phyloP scores from a whole-genome alignment of 1,140 invertebrate species.

The Pachyrhynchus sulphureomaculatus region DNA sequence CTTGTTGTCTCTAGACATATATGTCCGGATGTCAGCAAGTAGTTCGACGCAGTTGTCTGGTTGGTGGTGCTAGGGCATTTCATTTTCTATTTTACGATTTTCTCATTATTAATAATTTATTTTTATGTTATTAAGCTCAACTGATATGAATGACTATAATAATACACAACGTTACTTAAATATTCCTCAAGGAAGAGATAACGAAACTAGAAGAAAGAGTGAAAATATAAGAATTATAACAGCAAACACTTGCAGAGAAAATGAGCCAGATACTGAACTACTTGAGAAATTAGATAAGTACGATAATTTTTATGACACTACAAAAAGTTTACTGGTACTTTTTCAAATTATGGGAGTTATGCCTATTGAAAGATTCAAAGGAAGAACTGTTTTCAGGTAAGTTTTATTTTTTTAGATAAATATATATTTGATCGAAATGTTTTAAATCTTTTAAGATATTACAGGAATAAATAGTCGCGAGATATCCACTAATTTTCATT shows the following conservation, averaged over 20 bases:
- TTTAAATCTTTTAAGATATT: too few relatives aligned
- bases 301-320: conserved; percentile 66
- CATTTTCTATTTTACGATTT: too few relatives aligned
- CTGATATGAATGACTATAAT: too few relatives aligned
- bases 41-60: too few relatives aligned
- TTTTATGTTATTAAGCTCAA: too few relatives aligned
- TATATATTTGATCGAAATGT: too few relatives aligned
- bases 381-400: conserved; percentile 50
- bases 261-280: conserved; percentile 43
- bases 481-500: too few relatives aligned
- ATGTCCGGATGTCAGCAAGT: too few relatives aligned
- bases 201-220: conserved; percentile 4
- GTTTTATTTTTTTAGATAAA: background rate
- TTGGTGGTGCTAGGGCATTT: too few relatives aligned
- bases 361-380: conserved; percentile 64
- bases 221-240: conserved; percentile 28
- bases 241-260: conserved; percentile 1
- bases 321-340: conserved; percentile 64
- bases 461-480: too few relatives aligned
- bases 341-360: conserved; percentile 73
- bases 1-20: too few relatives aligned
- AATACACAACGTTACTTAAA: background rate
- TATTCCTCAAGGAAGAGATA: background rate
- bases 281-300: conserved; percentile 55
- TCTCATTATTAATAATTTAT: too few relatives aligned